phyloP scores from a whole-genome alignment of 1,140 invertebrate genomes.

The Leptopilina boulardi region DNA sequence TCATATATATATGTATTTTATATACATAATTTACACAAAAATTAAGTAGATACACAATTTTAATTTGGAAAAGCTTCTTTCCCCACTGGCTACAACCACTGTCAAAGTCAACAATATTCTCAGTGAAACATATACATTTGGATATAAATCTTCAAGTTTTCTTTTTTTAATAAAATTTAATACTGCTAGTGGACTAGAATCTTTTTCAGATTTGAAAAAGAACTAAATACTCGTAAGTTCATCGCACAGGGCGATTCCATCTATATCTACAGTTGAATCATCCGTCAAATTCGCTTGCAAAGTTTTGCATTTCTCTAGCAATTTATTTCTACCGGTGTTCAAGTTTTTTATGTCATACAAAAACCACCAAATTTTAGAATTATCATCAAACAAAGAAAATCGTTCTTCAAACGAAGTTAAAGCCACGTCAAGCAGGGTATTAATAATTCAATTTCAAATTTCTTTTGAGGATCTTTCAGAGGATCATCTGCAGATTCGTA shows the following conservation, averaged over 20 bases:
- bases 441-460: conserved; percentile 12
- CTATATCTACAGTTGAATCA: conserved; percentile 4
- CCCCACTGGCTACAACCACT: not conserved
- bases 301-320: conserved; percentile 1
- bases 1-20: too few relatives aligned
- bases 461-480: not conserved
- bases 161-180: conserved; percentile 1
- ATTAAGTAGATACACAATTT: too few relatives aligned
- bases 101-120: not conserved
- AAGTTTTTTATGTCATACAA: conserved; percentile 1
- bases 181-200: not conserved
- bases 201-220: not conserved
- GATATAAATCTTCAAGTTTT: conserved; percentile 8
- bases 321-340: not conserved
- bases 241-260: not conserved
- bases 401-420: not conserved
- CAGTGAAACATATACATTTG: not conserved
- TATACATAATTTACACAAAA: too few relatives aligned
- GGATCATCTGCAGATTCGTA: not conserved
- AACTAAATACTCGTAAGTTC: not conserved
- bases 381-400: not conserved
- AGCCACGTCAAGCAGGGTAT: not conserved
- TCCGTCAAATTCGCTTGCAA: not conserved
- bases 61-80: too few relatives aligned
- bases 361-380: not conserved